Evolutionary conservation across 30 jellyfish, hydroid and myxozoan genomes (phyloP).

Genomic region (Turritopsis rubra): DNA sequence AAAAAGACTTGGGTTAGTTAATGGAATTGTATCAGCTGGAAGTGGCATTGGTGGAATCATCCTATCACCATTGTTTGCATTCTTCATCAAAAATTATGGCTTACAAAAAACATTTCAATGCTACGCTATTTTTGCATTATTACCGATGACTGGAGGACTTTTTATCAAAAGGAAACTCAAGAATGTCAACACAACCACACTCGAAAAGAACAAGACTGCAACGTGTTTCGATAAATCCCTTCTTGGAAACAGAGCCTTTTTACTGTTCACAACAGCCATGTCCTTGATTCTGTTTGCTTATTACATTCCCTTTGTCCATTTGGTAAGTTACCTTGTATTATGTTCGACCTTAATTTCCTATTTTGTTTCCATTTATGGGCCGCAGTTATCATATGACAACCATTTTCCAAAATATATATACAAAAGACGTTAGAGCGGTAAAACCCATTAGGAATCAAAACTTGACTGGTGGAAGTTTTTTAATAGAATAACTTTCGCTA

Average conservation of each 20-base stretch:
- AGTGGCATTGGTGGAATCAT: constrained; percentile 34
- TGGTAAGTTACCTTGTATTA: no score
- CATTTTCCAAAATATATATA: no score
- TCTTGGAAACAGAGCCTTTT: constrained; percentile 12
- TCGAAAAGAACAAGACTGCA: background rate
- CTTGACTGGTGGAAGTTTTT: no score
- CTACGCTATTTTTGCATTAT: background rate
- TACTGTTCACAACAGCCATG: constrained; percentile 19
- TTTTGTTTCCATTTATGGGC: no score
- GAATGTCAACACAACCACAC: background rate
- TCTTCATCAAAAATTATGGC: constrained; percentile 27
- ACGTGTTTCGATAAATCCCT: constrained; percentile 11
- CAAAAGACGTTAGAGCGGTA: no score
- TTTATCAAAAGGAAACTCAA: constrained; percentile 8
- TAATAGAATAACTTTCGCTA: no score
- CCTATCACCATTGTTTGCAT: constrained; percentile 22
- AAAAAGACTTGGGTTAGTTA: constrained; percentile 15
- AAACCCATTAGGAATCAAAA: no score
- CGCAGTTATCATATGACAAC: no score
- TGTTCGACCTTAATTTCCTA: no score
- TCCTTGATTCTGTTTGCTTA: constrained; percentile 24
- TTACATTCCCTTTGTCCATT: constrained; percentile 38
- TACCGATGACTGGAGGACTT: constrained; percentile 33
- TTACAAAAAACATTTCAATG: constrained; percentile 22
- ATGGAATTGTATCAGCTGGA: constrained; percentile 42